Conservation (phyloP, 2,797 vertebrate species). For the Pristis pectinata region DNA sequence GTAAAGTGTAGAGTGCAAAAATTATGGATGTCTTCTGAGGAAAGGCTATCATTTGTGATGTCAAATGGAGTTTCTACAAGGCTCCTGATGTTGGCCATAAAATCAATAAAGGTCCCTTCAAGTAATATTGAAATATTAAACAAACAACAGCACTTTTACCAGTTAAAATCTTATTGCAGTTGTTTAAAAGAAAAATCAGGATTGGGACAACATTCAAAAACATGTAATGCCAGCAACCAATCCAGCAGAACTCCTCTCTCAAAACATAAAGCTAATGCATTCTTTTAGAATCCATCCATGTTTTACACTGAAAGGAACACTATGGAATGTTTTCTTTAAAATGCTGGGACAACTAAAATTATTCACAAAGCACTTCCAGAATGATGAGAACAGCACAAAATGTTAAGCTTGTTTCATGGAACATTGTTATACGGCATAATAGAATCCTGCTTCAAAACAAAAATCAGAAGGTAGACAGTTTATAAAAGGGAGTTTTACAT, state of each 20-base stretch:
- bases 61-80: neutral
- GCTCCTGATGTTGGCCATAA: neutral
- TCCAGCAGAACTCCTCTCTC: neutral
- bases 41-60: neutral
- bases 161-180: neutral
- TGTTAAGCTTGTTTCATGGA: neutral
- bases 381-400: neutral
- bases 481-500: neutral
- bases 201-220: neutral
- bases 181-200: neutral
- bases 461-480: neutral
- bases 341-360: constrained; percentile 6
- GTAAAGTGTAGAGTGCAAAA: neutral
- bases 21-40: neutral
- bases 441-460: neutral
- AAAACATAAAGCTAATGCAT: neutral
- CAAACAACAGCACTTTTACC: neutral
- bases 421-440: neutral
- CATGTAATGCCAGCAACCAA: neutral
- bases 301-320: neutral
- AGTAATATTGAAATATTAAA: neutral
- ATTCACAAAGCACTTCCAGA: neutral
- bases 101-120: neutral
- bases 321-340: neutral
- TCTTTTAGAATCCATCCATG: neutral